A percentile compares a stretch with the other conserved stretches of the same genome.
These are phyloP conservation scores for Holacanthella duospinosa DNA, from an alignment of 2,888 invertebrate genomes.

Conservation along the genomic window DNA sequence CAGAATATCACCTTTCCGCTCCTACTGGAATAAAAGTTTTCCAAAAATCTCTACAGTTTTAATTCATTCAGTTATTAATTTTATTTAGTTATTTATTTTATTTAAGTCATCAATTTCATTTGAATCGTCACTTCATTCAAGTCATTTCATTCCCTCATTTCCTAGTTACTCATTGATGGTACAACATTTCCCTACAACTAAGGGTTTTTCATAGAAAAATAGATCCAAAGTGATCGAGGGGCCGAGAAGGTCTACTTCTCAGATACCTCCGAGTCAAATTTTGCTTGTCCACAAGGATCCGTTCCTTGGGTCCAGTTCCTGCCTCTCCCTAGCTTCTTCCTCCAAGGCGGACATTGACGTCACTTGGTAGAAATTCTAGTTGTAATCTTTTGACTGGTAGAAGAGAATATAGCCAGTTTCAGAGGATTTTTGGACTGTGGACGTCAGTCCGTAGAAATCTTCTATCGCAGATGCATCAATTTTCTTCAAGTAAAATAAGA, in stretches of 20 bases:
- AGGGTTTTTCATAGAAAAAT: too few relatives aligned
- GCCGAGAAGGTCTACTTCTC: too few relatives aligned
- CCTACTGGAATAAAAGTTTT: slow-evolving; percentile 48
- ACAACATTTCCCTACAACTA: too few relatives aligned
- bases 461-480: slow-evolving; percentile 98
- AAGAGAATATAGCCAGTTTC: slow-evolving; percentile 99
- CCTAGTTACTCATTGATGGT: too few relatives aligned
- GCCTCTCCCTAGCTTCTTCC: too few relatives aligned
- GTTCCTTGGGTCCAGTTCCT: too few relatives aligned
- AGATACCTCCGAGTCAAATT: too few relatives aligned
- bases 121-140: neutral
- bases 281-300: too few relatives aligned
- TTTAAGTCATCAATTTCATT: neutral
- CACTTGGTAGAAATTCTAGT: slow-evolving; percentile 11
- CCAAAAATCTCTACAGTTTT: slow-evolving; percentile 76
- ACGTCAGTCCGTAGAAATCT: slow-evolving; percentile 98
- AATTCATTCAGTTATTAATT: slow-evolving; percentile 65
- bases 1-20: too few relatives aligned
- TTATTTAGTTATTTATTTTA: neutral
- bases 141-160: neutral
- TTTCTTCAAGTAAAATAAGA: slow-evolving; percentile 59
- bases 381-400: slow-evolving; percentile 78
- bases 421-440: slow-evolving; percentile 96
- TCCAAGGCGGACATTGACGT: too few relatives aligned
- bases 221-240: too few relatives aligned